Evolutionary conservation across 2,797 vertebrate genomes (phyloP).

Genomic region (Chloroceryle inda): DNA sequence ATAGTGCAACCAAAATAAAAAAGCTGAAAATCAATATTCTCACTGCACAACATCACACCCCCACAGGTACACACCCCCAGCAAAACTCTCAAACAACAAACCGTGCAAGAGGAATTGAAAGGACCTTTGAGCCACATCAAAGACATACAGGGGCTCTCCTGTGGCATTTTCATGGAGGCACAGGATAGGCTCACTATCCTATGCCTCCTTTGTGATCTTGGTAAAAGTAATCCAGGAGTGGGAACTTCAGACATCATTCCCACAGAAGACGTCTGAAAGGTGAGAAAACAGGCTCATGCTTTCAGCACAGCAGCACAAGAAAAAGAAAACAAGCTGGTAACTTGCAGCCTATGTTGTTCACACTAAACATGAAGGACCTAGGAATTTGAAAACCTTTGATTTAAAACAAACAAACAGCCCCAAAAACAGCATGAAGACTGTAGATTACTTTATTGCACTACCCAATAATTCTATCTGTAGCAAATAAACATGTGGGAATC

Average conservation of each 20-base stretch:
- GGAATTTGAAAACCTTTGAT: background rate
- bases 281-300: background rate
- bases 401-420: background rate
- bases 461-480: background rate
- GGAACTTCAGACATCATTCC: background rate
- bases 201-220: background rate
- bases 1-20: background rate
- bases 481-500: background rate
- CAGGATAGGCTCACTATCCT: background rate
- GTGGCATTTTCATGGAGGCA: background rate
- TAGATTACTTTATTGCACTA: background rate
- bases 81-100: background rate
- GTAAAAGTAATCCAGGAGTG: background rate
- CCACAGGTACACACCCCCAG: accelerated
- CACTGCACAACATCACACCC: background rate
- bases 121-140: background rate
- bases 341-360: background rate
- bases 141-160: background rate
- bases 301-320: background rate
- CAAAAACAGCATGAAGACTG: background rate
- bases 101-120: background rate
- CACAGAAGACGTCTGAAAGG: background rate
- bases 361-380: background rate
- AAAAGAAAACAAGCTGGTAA: background rate
- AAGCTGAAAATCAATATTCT: background rate